Base-by-base conservation (phyloP, 2,797 vertebrate species). In the Amniataba percoides region DNA sequence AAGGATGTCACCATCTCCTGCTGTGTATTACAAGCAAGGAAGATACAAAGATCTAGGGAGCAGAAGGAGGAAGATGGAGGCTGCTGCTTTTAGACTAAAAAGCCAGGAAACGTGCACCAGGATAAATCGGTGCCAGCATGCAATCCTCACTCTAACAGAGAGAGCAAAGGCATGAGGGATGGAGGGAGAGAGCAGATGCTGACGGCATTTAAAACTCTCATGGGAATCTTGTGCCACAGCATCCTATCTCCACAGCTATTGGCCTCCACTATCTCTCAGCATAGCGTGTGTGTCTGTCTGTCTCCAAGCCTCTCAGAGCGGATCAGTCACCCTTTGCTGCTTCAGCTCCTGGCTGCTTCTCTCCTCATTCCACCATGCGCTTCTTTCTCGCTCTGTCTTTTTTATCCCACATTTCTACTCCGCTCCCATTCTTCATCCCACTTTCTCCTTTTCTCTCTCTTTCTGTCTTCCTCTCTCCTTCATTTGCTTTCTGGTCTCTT, bases 311-410 rank as follows among this genome's bases (percentile, higher is more conserved):
- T 86, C 89, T 94, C 83, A 82, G 92, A 92, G 91, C 84, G 84
- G 94, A 94, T 94, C 94, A 95, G 94, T 94, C 92, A 90, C 90
- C 92, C 90, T 92, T 89, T 95, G 93, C 93, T 93, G 93, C 90
- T 94, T 94, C 91, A 95, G 94, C 93, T 91, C 71, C 87, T 87
- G 80, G 77, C 87, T 86, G 81, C 87, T 86, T 85, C 81, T 78
- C 85, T 86, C 65, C 52, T 85, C 82, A 76, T 77, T 87, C 84
- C 77, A 66, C 84, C 78, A 86, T 74, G 75, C 83, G 14, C 65
- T 88, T 56, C 79, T 74, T 51, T 77, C 66, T 77, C 59, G 8
- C 42, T 74, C 79, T 45, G 25, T 82, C 78, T 72, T 83, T 72
- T 83, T 84, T 80, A 80, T 85, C 70, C 77, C 78, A 62, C 49